phyloP scores from a whole-genome alignment of 53 echinoderm and acorn worm species.

The Hippasteria phrygiana region DNA sequence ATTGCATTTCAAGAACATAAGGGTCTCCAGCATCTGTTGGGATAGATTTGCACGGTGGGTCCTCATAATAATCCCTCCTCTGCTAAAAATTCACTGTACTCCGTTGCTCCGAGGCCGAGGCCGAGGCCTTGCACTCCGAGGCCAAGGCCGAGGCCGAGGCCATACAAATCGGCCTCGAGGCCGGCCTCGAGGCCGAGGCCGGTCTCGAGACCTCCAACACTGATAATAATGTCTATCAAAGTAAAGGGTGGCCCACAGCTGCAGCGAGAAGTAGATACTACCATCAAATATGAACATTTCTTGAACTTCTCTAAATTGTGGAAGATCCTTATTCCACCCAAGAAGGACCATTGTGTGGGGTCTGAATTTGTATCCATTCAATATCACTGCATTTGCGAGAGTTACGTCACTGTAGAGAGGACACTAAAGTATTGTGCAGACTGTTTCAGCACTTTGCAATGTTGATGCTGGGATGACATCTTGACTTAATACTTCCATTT shows the following conservation, averaged over 20 bases:
- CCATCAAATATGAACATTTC: background rate
- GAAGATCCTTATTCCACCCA: conserved; percentile 62
- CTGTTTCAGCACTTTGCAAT: conserved; percentile 17
- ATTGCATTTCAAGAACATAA: too few species aligned
- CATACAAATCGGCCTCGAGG: too few species aligned
- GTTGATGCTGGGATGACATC: conserved; percentile 27
- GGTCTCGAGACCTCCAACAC: too few species aligned
- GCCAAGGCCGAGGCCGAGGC: too few species aligned
- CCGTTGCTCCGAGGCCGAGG: too few species aligned
- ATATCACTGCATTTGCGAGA: background rate
- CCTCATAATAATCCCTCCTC: too few species aligned
- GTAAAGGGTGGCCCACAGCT: conserved; percentile 24
- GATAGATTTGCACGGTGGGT: too few species aligned
- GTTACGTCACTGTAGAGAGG: conserved; percentile 26
- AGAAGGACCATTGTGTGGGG: conserved; percentile 34
- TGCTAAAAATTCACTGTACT: too few species aligned
- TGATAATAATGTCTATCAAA: conserved; percentile 25
- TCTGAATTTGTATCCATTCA: conserved; percentile 61
- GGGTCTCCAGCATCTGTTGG: too few species aligned
- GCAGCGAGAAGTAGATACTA: conserved; percentile 1
- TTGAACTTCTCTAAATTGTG: conserved; percentile 21
- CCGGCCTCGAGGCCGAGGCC: too few species aligned
- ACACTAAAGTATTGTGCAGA: conserved; percentile 38
- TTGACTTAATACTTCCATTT: conserved; percentile 36
- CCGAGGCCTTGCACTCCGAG: too few species aligned